phyloP scores from a whole-genome alignment of 2,797 vertebrate genomes.

The Sternotherus odoratus region DNA sequence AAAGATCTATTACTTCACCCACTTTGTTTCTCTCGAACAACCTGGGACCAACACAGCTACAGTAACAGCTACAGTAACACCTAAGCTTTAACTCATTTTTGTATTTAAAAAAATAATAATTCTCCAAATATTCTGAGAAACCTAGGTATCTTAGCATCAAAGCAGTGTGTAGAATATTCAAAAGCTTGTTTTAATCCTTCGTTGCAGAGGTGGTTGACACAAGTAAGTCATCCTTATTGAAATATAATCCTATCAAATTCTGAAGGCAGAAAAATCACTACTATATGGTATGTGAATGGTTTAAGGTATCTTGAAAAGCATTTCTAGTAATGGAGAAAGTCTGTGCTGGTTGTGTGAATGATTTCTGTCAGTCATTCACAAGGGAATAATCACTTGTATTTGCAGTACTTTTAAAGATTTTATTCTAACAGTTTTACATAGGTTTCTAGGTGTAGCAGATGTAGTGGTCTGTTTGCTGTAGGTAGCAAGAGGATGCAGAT shows the following conservation, averaged over 20 bases:
- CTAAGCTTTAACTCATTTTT: background rate
- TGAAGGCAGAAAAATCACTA: background rate
- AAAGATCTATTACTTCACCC: background rate
- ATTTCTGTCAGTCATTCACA: conserved; percentile 34
- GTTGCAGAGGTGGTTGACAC: background rate
- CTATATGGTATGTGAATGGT: background rate
- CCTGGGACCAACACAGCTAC: too few relatives aligned
- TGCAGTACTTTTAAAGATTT: background rate
- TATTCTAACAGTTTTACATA: background rate
- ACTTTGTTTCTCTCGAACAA: background rate
- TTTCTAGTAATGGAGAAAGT: conserved; percentile 38
- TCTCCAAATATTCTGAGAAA: background rate
- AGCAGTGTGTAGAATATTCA: background rate
- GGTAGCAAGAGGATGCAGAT: background rate
- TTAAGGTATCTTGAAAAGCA: conserved; percentile 23
- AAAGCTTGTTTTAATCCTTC: background rate
- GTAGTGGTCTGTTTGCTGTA: conserved; percentile 29
- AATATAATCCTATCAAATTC: conserved; percentile 7
- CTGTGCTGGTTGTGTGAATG: conserved; percentile 13
- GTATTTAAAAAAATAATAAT: background rate
- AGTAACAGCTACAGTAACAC: too few relatives aligned
- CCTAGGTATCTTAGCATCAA: background rate
- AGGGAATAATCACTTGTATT: background rate
- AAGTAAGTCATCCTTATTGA: background rate
- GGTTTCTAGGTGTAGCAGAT: background rate